Conservation (phyloP, 2,888 invertebrate genomes). For the Phortica okadai region DNA sequence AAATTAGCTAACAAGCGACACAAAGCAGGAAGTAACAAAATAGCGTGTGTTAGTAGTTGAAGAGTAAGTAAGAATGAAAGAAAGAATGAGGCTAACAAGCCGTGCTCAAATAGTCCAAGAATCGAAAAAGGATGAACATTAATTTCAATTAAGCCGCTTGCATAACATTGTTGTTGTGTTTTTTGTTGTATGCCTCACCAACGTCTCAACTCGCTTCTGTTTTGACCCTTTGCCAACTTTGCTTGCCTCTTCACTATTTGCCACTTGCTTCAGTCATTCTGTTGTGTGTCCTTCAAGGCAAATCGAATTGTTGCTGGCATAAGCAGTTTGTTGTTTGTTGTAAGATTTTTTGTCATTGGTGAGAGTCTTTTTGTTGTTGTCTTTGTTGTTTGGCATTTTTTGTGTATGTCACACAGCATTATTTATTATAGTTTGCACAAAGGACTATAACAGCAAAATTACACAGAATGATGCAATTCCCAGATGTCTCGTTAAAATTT, state of each 20-base stretch:
- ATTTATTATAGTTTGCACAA: conserved; percentile 65
- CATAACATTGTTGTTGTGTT: conserved; percentile 43
- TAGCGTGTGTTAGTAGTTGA: no score
- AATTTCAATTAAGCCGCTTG: conserved; percentile 67
- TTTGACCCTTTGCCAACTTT: conserved; percentile 8
- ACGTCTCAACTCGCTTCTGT: conserved; percentile 30
- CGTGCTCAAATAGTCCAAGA: conserved; percentile 39
- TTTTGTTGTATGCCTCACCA: not conserved
- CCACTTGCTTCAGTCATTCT: not conserved
- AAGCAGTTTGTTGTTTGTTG: conserved; percentile 15
- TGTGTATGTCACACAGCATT: conserved; percentile 52
- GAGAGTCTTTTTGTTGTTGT: conserved; percentile 43
- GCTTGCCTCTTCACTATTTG: not conserved
- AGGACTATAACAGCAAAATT: conserved; percentile 59
- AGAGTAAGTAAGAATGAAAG: not conserved
- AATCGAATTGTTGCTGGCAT: no score
- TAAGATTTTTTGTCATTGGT: conserved; percentile 21
- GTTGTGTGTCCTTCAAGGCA: conserved; percentile 19
- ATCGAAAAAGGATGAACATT: conserved; percentile 67
- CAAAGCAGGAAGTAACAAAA: not conserved
- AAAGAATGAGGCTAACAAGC: not conserved
- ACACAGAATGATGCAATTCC: conserved; percentile 62
- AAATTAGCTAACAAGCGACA: conserved; percentile 15
- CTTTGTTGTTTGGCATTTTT: conserved; percentile 46
- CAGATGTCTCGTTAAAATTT: conserved; percentile 67